phyloP scores from a whole-genome alignment of 2,113 vertebrate genomes.

The Pseudonaja textilis region DNA sequence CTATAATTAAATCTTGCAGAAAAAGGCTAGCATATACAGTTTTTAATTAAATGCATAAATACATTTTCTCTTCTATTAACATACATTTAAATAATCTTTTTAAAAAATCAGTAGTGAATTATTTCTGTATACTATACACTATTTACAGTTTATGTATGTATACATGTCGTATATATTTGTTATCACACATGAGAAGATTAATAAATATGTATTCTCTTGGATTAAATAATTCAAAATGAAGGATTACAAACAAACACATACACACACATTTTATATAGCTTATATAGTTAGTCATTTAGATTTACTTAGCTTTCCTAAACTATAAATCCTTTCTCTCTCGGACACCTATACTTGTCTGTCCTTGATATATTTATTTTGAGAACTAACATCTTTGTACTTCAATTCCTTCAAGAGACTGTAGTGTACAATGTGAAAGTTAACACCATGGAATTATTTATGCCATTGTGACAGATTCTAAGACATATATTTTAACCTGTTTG shows the following conservation, averaged over 20 bases:
- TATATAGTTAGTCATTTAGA: not conserved
- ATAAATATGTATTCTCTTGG: not conserved
- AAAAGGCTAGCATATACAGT: not conserved
- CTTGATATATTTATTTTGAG: not conserved
- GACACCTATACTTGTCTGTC: not conserved
- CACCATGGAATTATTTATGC: not conserved
- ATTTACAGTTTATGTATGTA: no score
- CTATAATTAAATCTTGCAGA: not conserved
- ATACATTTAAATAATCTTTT: not conserved
- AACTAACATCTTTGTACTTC: not conserved
- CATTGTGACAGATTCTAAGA: not conserved
- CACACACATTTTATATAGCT: not conserved
- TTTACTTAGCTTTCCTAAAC: not conserved
- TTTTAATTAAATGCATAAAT: not conserved
- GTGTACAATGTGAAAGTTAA: not conserved
- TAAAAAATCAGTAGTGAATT: not conserved
- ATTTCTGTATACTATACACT: not conserved
- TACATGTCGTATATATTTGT: not conserved
- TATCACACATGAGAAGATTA: not conserved
- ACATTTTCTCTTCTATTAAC: not conserved
- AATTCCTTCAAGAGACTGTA: not conserved
- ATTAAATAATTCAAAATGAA: not conserved
- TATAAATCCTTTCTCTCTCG: not conserved
- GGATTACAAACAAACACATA: no score
- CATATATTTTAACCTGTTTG: not conserved